A percentile compares a stretch with the other conserved stretches of the same genome.
phyloP scores from a whole-genome alignment of 2,797 vertebrate species.

The Sebastiscus albofasciatus region DNA sequence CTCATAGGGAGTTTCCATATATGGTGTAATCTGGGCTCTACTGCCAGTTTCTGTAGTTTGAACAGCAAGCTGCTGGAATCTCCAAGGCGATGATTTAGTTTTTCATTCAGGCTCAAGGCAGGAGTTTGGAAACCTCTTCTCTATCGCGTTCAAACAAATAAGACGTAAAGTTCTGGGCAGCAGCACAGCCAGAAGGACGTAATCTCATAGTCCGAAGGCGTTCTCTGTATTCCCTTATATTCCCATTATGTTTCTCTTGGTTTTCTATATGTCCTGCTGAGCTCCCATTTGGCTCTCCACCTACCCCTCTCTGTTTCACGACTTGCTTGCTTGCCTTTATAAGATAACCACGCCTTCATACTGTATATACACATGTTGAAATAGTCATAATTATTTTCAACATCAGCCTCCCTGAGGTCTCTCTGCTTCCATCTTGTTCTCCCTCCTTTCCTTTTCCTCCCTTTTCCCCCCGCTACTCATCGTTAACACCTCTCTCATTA shows the following conservation, averaged over 20 bases:
- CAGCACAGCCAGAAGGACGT: conserved; percentile 1
- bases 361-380: conserved; percentile 24
- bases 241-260: conserved; percentile 4
- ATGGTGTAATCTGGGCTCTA: not conserved
- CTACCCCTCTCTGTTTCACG: conserved; percentile 10
- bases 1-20: conserved; percentile 12
- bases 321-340: conserved; percentile 33
- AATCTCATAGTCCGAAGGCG: not conserved
- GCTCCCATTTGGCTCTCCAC: conserved; percentile 5
- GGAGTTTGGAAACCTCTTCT: conserved; percentile 28
- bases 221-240: conserved; percentile 19
- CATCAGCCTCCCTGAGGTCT: conserved; percentile 20
- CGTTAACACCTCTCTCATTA: conserved; percentile 67
- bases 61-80: not conserved
- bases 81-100: not conserved
- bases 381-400: conserved; percentile 39
- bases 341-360: conserved; percentile 33
- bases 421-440: conserved; percentile 13
- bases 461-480: conserved; percentile 14
- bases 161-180: not conserved
- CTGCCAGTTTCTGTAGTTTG: conserved; percentile 13
- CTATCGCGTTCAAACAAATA: conserved; percentile 6
- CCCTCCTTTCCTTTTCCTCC: conserved; percentile 3
- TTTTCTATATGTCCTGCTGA: conserved; percentile 30
- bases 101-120: conserved; percentile 15